phyloP scores from a whole-genome alignment of 2,113 vertebrate genomes.

The Columbina picui region DNA sequence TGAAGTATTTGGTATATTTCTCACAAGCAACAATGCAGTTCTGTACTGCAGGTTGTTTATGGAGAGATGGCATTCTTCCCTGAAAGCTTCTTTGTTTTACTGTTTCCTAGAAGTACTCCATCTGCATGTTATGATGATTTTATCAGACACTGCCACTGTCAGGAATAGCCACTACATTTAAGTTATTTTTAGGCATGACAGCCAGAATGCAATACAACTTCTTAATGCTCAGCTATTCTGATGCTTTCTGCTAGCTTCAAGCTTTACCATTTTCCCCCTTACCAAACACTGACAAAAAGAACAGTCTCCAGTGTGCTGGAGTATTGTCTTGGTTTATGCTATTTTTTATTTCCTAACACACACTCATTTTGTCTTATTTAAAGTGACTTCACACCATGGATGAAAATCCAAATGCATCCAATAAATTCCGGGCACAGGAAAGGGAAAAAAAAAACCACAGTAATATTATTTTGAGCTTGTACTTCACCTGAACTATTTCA shows the following conservation, averaged over 20 bases:
- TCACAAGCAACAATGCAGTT: background rate
- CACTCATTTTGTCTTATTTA: background rate
- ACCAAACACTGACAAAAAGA: background rate
- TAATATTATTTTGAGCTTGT: background rate
- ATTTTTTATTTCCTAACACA: background rate
- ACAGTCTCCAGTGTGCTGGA: background rate
- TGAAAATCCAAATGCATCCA: background rate
- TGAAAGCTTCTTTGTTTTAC: background rate
- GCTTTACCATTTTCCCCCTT: background rate
- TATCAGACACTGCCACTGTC: background rate
- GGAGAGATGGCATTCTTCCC: background rate
- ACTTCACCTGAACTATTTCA: background rate
- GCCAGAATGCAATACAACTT: background rate
- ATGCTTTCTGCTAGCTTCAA: background rate
- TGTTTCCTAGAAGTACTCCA: background rate
- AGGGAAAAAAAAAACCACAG: background rate
- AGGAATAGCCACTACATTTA: background rate
- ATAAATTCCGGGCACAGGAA: background rate
- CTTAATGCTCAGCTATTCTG: background rate
- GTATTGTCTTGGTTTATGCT: background rate
- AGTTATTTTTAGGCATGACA: background rate
- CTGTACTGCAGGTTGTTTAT: background rate
- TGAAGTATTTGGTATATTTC: background rate
- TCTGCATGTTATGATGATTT: background rate
- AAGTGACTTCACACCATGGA: background rate